Percentiles rank a stretch among this genome's conserved stretches.
These are phyloP conservation scores for Stratiolaelaps scimitus DNA, from an alignment of 1,140 invertebrate species.

Conservation along the genomic window DNA sequence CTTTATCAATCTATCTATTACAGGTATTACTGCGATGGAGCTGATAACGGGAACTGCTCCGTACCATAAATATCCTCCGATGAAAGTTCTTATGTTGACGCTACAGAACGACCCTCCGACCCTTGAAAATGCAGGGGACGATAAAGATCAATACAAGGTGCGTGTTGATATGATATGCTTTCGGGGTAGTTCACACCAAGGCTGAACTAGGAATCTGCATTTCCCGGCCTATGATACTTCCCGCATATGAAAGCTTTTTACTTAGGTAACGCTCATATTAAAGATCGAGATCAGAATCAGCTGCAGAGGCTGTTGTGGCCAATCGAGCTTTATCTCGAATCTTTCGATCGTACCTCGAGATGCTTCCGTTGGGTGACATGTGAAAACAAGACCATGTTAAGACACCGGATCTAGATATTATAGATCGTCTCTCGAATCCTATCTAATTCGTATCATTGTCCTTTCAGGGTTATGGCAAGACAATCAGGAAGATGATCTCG, in stretches of 20 bases:
- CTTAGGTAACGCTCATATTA: background rate
- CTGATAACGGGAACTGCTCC: conserved; percentile 49
- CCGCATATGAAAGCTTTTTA: background rate
- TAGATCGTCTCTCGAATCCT: too few species aligned
- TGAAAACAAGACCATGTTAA: too few species aligned
- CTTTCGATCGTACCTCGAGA: too few species aligned
- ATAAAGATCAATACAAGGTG: conserved; percentile 90
- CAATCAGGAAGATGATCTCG: conserved; percentile 85
- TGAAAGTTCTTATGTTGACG: conserved; percentile 43
- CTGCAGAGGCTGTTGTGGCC: background rate
- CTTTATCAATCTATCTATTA: background rate
- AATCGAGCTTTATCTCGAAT: background rate
- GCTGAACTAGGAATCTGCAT: too few species aligned
- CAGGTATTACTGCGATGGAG: conserved; percentile 48
- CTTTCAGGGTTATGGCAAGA: conserved; percentile 69
- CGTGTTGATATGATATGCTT: conserved; percentile 34
- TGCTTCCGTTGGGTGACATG: too few species aligned
- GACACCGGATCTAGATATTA: too few species aligned
- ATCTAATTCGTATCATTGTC: background rate
- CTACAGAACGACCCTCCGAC: conserved; percentile 95
- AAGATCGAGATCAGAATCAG: background rate
- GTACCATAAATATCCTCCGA: conserved; percentile 49
- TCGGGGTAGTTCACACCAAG: too few species aligned
- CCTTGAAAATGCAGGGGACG: conserved; percentile 83
- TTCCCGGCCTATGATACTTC: too few species aligned